Base-by-base conservation (phyloP, 2,113 vertebrate species). In the Acanthochromis polyacanthus region DNA sequence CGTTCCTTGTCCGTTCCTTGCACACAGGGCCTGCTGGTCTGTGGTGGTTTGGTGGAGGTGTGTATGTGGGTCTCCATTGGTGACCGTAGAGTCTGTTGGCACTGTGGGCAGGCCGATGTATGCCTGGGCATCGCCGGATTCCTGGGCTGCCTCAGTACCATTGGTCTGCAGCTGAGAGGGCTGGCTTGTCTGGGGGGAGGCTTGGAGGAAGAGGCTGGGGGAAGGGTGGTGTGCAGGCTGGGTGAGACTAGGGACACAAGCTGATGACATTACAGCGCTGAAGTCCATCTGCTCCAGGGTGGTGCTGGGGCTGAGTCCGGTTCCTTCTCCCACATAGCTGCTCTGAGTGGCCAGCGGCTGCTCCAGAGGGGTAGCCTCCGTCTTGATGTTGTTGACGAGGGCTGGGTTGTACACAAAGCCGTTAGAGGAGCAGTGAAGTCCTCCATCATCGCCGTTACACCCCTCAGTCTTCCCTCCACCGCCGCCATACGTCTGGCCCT, bases 271-370 rank as follows among this genome's bases (percentile, higher is more conserved):
- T 32, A 99, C 97, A 19, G 98, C 98, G 22, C 98, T 99, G 85
- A 99, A 99, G 87, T 99, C 98, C 98, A 99, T 99, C 92, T 99
- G 98, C 91, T 99, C 98, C 88, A 99, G 88, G 14, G 98, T 99
- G 90, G 98, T 99, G 90, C 98, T 99, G 78, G 98, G 98, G 74
- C 98, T 99, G 79, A 99, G 96, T 58, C 98, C 98, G 16, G 92
- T 85, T 70, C 93, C 93, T 45, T 94, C 95, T 51, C 93, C 94
- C 20, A 93, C 93, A 28, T 93, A 95, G 75, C 93, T 87, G 1
- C 95, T 92, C 86, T 98, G 97, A 87, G 96, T 93, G 83, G 96
- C 92, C 91, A 99, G 92, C 66, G 98, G 97, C 91, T 96, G 97
- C 89, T 99, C 97, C 0, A 98, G 96, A 10, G 96, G 95, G 0